phyloP scores from a whole-genome alignment of 1,140 invertebrate species.

The Drosophila neocordata region DNA sequence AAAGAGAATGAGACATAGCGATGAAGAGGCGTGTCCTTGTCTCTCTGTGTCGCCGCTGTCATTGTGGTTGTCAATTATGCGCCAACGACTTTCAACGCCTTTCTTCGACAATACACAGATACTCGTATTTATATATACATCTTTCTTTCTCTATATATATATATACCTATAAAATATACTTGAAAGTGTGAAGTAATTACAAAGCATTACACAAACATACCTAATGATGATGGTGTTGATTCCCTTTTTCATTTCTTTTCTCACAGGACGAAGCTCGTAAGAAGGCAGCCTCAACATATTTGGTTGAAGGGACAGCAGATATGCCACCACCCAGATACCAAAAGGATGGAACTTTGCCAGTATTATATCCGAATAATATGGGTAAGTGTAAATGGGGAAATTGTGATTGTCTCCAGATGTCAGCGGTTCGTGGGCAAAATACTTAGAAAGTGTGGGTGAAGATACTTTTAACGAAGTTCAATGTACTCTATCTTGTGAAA shows the following conservation, averaged over 20 bases:
- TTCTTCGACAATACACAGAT: conserved; percentile 8
- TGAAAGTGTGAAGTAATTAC: conserved; percentile 66
- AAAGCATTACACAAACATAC: conserved; percentile 55
- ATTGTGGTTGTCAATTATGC: conserved; percentile 71
- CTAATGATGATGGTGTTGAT: conserved; percentile 4
- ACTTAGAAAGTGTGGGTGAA: background rate
- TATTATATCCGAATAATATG: conserved; percentile 83
- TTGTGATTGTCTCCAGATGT: conserved; percentile 5
- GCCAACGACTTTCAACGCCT: conserved; percentile 69
- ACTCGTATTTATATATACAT: background rate
- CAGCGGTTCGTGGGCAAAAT: background rate
- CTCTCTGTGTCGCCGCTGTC: conserved; percentile 59
- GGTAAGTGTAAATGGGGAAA: conserved; percentile 57
- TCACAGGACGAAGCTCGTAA: conserved; percentile 85
- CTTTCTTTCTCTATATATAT: background rate
- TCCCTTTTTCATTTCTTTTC: conserved; percentile 14
- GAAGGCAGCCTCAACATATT: conserved; percentile 85
- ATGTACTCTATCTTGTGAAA: background rate
- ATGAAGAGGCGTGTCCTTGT: conserved; percentile 18
- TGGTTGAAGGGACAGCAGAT: conserved; percentile 84
- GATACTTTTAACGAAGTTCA: background rate
- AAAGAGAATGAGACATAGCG: background rate
- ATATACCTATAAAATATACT: conserved; percentile 32
- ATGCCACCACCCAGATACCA: conserved; percentile 82
- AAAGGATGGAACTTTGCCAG: conserved; percentile 83